Evolutionary conservation across 2,113 vertebrate genomes (phyloP).

Genomic region (Macrotis lagotis): DNA sequence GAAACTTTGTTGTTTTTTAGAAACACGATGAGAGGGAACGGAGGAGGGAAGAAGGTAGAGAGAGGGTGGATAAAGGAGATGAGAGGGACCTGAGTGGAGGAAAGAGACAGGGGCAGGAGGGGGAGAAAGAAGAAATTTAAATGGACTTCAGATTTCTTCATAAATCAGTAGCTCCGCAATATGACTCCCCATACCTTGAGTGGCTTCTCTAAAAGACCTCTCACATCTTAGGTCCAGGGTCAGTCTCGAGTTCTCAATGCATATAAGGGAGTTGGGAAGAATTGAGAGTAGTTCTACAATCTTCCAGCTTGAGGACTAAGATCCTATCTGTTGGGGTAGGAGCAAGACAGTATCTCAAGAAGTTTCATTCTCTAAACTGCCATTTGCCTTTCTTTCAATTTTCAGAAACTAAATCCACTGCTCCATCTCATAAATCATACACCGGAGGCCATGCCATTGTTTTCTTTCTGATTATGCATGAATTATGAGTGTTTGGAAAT

Average conservation of each 20-base stretch:
- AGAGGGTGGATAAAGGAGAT: background rate
- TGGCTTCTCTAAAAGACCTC: background rate
- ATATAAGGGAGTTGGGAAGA: background rate
- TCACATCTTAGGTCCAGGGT: background rate
- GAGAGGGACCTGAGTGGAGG: background rate
- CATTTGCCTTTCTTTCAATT: constrained; percentile 28
- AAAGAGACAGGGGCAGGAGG: background rate
- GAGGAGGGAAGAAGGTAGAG: background rate
- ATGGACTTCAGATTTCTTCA: background rate
- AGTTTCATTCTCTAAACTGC: background rate
- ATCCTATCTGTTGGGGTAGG: background rate
- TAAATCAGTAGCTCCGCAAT: background rate
- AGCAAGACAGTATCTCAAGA: background rate
- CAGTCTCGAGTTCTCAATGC: background rate
- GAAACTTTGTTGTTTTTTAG: background rate
- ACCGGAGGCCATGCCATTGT: background rate
- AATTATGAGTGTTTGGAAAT: constrained; percentile 35
- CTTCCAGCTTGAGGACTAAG: background rate
- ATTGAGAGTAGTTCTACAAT: background rate
- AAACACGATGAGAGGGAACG: background rate
- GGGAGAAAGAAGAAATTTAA: too few relatives aligned
- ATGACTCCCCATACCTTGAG: background rate
- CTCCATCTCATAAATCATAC: background rate
- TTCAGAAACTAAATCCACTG: background rate
- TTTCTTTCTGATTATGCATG: background rate